These are phyloP conservation scores for Parotocinclus haroldoi DNA, from an alignment of 2,797 vertebrate species.

Conservation along the genomic window DNA sequence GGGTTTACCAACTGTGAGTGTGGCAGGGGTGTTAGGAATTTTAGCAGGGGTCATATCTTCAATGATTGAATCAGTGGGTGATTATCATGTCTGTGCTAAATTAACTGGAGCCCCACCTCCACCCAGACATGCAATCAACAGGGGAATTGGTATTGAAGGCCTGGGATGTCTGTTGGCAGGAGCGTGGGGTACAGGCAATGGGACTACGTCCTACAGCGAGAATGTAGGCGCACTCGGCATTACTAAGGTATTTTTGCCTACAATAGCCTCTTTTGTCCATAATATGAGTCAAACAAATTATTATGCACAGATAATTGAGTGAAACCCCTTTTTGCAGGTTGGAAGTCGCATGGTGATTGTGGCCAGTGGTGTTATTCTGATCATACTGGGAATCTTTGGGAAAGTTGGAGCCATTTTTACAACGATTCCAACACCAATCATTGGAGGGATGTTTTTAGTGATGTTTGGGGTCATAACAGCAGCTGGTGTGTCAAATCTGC, in stretches of 20 bases:
- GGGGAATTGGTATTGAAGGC: slow-evolving; percentile 91
- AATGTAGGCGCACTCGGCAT: slow-evolving; percentile 91
- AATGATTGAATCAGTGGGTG: slow-evolving; percentile 94
- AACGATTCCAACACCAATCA: slow-evolving; percentile 88
- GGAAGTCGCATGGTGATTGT: slow-evolving; percentile 91
- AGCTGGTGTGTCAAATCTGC: slow-evolving; percentile 89
- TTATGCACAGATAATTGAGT: background rate
- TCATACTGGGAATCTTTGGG: slow-evolving; percentile 84
- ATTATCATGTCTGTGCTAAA: slow-evolving; percentile 92
- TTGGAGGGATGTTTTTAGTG: slow-evolving; percentile 93
- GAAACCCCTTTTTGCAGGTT: slow-evolving; percentile 68
- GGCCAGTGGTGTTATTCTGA: slow-evolving; percentile 77
- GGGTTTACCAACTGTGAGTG: slow-evolving; percentile 87
- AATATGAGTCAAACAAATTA: too few species aligned
- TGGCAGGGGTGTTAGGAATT: slow-evolving; percentile 91
- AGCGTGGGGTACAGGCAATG: slow-evolving; percentile 92
- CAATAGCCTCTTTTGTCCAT: background rate
- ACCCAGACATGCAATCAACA: slow-evolving; percentile 86
- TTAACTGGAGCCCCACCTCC: slow-evolving; percentile 88
- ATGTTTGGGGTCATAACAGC: slow-evolving; percentile 92
- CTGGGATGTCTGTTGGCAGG: slow-evolving; percentile 91
- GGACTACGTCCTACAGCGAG: slow-evolving; percentile 95
- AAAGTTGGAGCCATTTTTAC: slow-evolving; percentile 87
- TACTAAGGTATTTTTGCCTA: slow-evolving; percentile 78
- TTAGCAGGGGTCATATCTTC: slow-evolving; percentile 91